Evolutionary conservation across 2,797 vertebrate genomes (phyloP), one percentile per base, ranked within the genome.

Genomic region (Propithecus deckenii): DNA sequence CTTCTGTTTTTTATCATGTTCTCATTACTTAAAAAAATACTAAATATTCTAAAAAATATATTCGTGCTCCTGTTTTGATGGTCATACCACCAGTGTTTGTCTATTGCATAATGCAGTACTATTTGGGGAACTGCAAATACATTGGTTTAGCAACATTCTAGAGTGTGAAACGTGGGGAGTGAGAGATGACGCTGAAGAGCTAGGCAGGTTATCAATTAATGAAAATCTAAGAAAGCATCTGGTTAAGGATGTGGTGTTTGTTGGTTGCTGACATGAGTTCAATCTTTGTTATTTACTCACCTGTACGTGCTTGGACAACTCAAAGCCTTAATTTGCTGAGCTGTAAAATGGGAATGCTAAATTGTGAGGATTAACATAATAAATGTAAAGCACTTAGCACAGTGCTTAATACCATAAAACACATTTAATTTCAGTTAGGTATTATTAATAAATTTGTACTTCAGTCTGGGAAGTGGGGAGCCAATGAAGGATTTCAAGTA

Each of bases 391-490:
- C 14, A 22, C 15, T 67, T 50, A 85, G 38, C 38, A 80, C 13
- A 11, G 23, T 43, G 69, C n/a, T 85, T 80, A 89, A 86, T 69
- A 52, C 10, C 50, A 80, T 76, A 89, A 81, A 91, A 95, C 13
- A 83, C 9, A 71, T 52, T 76, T 46, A 65, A 67, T 79, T 91
- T 81, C 30, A 32, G 2, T 67, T 75, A 80, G 17, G 11, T 32
- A 75, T 86, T 89, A 80, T 48, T 52, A 89, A 86, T 92, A 86
- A 59, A 92, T 80, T 63, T 85, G 35, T 79, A 85, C 23, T 80
- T 95, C 30, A 89, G 28, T 28, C 23, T 94, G 32, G 57, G 55
- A 95, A 91, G 43, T n/a, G 15, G 38, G 52, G 46, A 91, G n/a
- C 38, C 52, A 91, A 43, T 48, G 63, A 90, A 89, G n/a, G 9